phyloP scores from a whole-genome alignment of 2,888 invertebrate genomes.

The Amphipoea oculea region DNA sequence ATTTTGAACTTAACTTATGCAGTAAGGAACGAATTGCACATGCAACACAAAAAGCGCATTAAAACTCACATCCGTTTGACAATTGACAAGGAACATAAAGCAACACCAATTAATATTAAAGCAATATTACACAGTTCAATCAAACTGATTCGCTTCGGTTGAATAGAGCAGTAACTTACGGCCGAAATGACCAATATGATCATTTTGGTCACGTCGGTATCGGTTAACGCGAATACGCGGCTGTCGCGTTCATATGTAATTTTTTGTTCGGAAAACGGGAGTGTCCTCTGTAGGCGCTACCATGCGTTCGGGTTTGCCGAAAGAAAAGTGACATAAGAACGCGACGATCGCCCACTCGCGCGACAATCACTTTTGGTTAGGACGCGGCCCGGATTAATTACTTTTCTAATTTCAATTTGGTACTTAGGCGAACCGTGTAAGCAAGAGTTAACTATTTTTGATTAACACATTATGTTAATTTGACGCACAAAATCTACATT shows the following conservation, averaged over 20 bases:
- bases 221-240: no score
- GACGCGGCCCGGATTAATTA: not conserved
- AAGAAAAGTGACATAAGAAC: not conserved
- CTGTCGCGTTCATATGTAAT: not conserved
- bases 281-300: not conserved
- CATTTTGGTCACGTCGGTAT: no score
- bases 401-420: not conserved
- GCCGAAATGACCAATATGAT: not conserved
- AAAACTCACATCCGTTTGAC: not conserved
- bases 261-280: not conserved
- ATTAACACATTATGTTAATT: not conserved
- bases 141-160: not conserved
- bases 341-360: not conserved
- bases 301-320: not conserved
- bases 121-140: not conserved
- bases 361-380: not conserved
- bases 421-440: not conserved
- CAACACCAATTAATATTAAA: not conserved
- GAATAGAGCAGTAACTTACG: not conserved
- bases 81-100: not conserved
- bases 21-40: no score
- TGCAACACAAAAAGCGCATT: no score
- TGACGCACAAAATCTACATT: not conserved
- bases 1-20: no score
- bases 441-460: not conserved